These are phyloP conservation scores for Orientallactaga sibirica DNA, from an alignment of 2,797 vertebrate species.

Conservation along the genomic window DNA sequence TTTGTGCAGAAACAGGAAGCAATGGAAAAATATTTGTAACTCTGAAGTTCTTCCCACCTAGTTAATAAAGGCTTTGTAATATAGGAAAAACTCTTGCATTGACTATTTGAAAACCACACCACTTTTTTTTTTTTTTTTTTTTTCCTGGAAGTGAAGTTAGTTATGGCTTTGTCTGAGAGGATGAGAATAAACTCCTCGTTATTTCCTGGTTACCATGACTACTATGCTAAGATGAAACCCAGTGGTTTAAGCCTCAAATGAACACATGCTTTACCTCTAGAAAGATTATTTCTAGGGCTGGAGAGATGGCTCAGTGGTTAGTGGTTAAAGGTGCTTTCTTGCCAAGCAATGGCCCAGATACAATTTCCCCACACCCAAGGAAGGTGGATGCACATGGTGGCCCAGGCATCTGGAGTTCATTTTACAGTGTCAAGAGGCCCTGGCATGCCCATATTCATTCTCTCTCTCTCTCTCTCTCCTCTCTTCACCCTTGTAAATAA, in stretches of 20 bases:
- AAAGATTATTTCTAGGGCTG: background rate
- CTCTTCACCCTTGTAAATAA: too few relatives aligned
- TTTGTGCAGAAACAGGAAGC: background rate
- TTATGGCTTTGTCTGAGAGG: background rate
- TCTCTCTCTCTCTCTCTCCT: too few relatives aligned
- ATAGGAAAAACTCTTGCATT: background rate
- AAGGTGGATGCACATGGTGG: too few relatives aligned
- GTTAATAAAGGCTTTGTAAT: background rate
- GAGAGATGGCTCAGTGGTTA: too few relatives aligned
- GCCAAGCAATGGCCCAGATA: too few relatives aligned
- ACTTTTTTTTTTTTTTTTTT: background rate
- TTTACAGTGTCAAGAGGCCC: too few relatives aligned
- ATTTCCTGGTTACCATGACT: background rate
- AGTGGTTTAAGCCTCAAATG: background rate
- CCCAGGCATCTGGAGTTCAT: too few relatives aligned
- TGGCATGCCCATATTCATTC: too few relatives aligned
- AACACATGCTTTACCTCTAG: background rate
- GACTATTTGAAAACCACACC: background rate
- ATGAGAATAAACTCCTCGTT: background rate
- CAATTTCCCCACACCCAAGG: too few relatives aligned
- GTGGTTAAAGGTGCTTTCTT: too few relatives aligned
- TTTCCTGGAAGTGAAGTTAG: background rate
- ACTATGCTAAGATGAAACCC: background rate
- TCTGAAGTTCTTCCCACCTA: background rate
- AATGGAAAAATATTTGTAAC: background rate